Evolutionary conservation across 2,113 vertebrate genomes (phyloP), one percentile per base, ranked within the genome.

Genomic region (Proterorhinus semilunaris): DNA sequence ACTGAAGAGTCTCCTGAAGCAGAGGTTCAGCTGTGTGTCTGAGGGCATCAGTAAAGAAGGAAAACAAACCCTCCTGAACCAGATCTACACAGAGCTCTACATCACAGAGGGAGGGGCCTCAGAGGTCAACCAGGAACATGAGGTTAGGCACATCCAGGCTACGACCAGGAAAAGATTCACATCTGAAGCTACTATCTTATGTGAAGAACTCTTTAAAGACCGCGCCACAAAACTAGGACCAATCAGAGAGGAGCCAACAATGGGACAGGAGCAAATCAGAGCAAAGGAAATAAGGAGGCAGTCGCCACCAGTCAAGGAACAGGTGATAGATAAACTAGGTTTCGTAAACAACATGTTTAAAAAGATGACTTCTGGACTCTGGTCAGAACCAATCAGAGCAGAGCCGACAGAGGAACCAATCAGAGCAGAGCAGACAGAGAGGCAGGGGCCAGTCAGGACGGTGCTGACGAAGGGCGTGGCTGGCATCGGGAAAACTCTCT

Each of bases 41-140:
- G 54, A 57, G 21, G 54, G 54, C 54, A 36, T 57, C 17, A n/a
- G n/a, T 65, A 54, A 53, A 52, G 42, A 44, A 16, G 71, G 58
- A 49, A 61, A 58, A 10, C 15, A 17, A n/a, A 57, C 17, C 4
- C 10, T 57, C 21, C 10, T 57, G 54, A 57, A 57, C 21, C 21
- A 15, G 27, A 76, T 66, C 27, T 76, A 66, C 62, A 76, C 68
- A 62, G 74, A 76, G 15, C 68, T 76, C n/a, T 76, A 71, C 49
- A 71, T 76, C 49, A 76, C 68, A 12, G 68, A 76, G 52, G 74
- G 2, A 49, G 55, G 21, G 21, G 21, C 21, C 21, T 21, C 21
- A 55, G 54, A 21, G 21, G 21, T 57, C 54, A 36, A 11, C 54
- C 10, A 57, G 54, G 21, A 57, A 57, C 54, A 57, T 11, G 54